Evolutionary conservation across 2,113 vertebrate genomes (phyloP).

Genomic region (Apistogramma diplotaenia): DNA sequence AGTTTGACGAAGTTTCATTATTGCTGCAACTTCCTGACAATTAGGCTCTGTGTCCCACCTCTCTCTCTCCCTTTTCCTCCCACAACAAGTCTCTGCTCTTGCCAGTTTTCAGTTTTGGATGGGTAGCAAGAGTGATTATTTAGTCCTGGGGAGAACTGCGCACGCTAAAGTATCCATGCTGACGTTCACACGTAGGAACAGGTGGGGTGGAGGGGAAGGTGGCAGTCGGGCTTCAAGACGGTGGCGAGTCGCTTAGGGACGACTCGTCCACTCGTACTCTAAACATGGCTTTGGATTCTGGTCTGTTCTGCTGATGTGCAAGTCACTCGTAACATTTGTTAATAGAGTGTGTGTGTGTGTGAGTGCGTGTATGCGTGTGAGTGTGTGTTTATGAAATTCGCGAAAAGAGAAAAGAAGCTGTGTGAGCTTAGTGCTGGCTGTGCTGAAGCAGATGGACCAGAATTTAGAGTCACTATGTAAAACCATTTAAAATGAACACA

Average conservation of each 20-base stretch:
- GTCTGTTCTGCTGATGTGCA: conserved; percentile 33
- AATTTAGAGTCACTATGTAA: conserved; percentile 52
- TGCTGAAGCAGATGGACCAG: conserved; percentile 55
- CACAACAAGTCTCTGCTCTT: conserved; percentile 44
- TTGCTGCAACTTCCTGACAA: conserved; percentile 11
- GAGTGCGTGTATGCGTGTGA: conserved; percentile 2
- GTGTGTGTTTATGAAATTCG: conserved; percentile 2
- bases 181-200: conserved; percentile 23
- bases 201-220: conserved; percentile 63
- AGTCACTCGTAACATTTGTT: conserved; percentile 34
- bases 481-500: conserved; percentile 59
- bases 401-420: conserved; percentile 1
- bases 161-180: conserved; percentile 53
- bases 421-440: conserved; percentile 41
- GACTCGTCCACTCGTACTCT: conserved; percentile 53
- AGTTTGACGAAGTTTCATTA: too few relatives aligned
- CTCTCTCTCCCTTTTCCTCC: background rate
- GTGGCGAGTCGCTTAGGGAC: conserved; percentile 60
- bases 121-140: background rate
- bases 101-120: conserved; percentile 41
- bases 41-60: conserved; percentile 24
- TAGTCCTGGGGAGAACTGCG: conserved; percentile 41
- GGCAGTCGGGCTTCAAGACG: conserved; percentile 29
- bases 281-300: conserved; percentile 59
- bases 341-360: conserved; percentile 15